Conservation (phyloP, 2,113 vertebrate genomes). For the Eleginops maclovinus region DNA sequence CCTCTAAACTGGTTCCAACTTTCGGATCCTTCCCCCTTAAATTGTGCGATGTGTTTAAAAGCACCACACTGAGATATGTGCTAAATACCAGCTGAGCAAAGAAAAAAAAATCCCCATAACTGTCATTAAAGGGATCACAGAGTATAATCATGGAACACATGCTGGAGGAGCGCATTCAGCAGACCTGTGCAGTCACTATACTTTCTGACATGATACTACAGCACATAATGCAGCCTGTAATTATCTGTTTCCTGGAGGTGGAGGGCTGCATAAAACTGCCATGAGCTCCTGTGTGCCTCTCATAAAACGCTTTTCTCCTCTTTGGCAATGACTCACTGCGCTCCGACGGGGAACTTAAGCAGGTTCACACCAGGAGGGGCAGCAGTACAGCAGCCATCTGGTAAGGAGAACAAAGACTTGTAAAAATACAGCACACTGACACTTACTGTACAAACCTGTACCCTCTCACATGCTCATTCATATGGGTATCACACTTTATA, state of each 20-base stretch:
- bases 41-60: conserved; percentile 64
- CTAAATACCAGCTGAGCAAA: conserved; percentile 69
- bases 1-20: conserved; percentile 62
- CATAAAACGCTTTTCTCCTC: conserved; percentile 71
- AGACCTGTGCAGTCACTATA: conserved; percentile 65
- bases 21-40: conserved; percentile 45
- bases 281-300: conserved; percentile 67
- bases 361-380: conserved; percentile 72
- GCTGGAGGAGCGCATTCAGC: conserved; percentile 69
- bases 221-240: conserved; percentile 75
- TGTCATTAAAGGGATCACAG: conserved; percentile 76
- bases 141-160: conserved; percentile 76
- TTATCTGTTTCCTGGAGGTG: conserved; percentile 80
- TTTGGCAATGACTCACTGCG: conserved; percentile 68
- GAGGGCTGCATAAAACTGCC: conserved; percentile 68
- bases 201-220: conserved; percentile 77
- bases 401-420: conserved; percentile 58
- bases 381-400: conserved; percentile 60
- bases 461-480: conserved; percentile 19
- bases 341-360: conserved; percentile 58
- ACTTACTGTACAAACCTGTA: conserved; percentile 19
- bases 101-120: conserved; percentile 68
- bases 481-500: conserved; percentile 2
- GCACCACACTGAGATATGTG: conserved; percentile 75
- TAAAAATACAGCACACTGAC: conserved; percentile 43